Evolutionary conservation across 2,888 invertebrate genomes (phyloP), one percentile per base, ranked within the genome.

Genomic region (Torymus tubicola): DNA sequence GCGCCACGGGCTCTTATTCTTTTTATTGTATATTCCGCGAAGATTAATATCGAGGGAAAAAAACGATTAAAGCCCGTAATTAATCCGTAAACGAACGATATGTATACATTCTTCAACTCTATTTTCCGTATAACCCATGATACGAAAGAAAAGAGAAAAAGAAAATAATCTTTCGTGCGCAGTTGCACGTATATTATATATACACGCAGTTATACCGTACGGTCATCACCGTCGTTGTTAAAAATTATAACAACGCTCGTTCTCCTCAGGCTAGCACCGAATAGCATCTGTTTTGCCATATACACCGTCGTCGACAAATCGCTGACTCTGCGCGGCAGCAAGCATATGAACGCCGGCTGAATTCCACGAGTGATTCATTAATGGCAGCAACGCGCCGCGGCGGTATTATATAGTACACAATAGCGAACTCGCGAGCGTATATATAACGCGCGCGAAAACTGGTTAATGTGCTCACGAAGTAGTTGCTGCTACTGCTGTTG

Each of bases 181-280:
- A 10, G 42, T 70, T 70, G 21, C 64, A 21, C 57, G 70, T 57
- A 70, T 58, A 42, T n/a, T 31, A 76, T 24, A 18, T 58, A 60
- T 21, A 52, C 16, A 13, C n/a, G n/a, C n/a, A n/a, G n/a, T n/a
- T n/a, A n/a, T n/a, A n/a, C n/a, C n/a, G n/a, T n/a, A n/a, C n/a
- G n/a, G n/a, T n/a, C n/a, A n/a, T n/a, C n/a, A 58, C 58, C 16
- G 16, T 12, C 24, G 31, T 57, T 42, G 21, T 13, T 70, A 50
- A 50, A 70, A 76, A 77, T 53, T n/a, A 57, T 70, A 77, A 76
- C 42, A 55, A 50, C 53, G 4, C 55, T 65, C 60, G 13, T 53
- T 14, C 60, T n/a, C n/a, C n/a, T n/a, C n/a, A n/a, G n/a, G n/a
- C 73, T 3, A 57, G 42, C 55, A 18, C 50, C 65, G 18, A 57